phyloP scores from a whole-genome alignment of 2,113 vertebrate genomes.

The Oncorhynchus keta region DNA sequence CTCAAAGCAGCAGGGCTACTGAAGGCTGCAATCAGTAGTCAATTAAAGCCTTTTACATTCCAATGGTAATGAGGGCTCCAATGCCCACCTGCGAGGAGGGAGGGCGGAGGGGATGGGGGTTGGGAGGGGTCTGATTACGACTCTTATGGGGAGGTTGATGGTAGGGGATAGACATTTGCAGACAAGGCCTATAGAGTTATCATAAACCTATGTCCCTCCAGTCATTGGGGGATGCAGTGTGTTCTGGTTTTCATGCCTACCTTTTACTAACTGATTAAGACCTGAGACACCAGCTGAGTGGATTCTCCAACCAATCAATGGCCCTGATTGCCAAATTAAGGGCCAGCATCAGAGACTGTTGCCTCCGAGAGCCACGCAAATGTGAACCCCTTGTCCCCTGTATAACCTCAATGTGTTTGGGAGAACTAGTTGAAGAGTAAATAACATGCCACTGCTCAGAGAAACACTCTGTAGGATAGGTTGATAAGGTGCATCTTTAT shows the following conservation, averaged over 20 bases:
- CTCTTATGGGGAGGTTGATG: conserved; percentile 18
- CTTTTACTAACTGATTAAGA: no score
- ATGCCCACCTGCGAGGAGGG: conserved; percentile 45
- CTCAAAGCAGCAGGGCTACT: conserved; percentile 29
- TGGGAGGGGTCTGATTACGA: background rate
- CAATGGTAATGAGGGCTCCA: conserved; percentile 59
- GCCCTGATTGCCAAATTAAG: background rate
- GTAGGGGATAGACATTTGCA: no score
- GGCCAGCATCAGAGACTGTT: no score
- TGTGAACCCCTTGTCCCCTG: no score
- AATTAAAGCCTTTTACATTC: conserved; percentile 75
- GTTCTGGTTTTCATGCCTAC: no score
- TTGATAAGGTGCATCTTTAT: no score
- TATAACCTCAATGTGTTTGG: no score
- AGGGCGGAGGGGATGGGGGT: background rate
- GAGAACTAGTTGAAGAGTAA: no score
- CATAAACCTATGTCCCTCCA: background rate
- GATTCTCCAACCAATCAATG: background rate
- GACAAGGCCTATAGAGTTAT: conserved; percentile 10
- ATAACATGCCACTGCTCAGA: no score
- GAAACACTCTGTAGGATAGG: no score
- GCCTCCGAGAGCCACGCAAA: no score
- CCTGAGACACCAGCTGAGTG: background rate
- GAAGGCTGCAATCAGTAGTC: conserved; percentile 70
- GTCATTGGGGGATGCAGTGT: no score